phyloP scores from a whole-genome alignment of 2,113 vertebrate genomes.

The Epinephelus fuscoguttatus region DNA sequence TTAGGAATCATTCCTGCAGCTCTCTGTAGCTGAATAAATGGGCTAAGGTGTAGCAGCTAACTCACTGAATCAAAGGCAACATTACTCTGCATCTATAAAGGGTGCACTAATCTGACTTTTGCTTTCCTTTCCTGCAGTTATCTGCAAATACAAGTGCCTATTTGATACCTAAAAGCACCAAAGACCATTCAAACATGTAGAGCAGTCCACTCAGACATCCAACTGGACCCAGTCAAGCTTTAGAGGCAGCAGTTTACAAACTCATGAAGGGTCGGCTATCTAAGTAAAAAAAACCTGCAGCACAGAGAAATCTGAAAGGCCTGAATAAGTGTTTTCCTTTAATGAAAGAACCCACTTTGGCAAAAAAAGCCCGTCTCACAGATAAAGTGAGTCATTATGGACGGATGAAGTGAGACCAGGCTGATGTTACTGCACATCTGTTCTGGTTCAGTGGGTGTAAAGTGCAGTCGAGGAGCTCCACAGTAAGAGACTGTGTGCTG shows the following conservation, averaged over 20 bases:
- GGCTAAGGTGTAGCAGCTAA: too few relatives aligned
- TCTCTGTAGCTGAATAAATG: too few relatives aligned
- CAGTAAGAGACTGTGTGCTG: conserved; percentile 6
- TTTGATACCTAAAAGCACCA: too few relatives aligned
- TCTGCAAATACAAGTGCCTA: too few relatives aligned
- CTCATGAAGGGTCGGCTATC: neutral
- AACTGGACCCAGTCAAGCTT: neutral
- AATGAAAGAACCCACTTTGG: conserved; percentile 22
- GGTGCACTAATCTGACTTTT: too few relatives aligned
- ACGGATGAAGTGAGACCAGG: conserved; percentile 50
- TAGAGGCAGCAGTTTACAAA: neutral
- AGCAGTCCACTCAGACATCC: neutral
- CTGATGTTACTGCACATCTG: conserved; percentile 63
- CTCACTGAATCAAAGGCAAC: too few relatives aligned
- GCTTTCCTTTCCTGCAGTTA: too few relatives aligned
- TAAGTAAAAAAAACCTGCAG: too few relatives aligned
- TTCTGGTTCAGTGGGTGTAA: conserved; percentile 51
- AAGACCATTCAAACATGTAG: neutral
- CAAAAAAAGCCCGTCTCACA: conserved; percentile 22
- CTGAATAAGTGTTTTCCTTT: conserved; percentile 13
- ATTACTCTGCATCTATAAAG: too few relatives aligned
- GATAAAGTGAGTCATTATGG: conserved; percentile 54
- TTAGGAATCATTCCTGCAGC: too few relatives aligned
- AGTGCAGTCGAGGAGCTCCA: conserved; percentile 15
- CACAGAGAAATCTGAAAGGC: neutral